phyloP scores from a whole-genome alignment of 2,113 vertebrate genomes.

The Micromys minutus region DNA sequence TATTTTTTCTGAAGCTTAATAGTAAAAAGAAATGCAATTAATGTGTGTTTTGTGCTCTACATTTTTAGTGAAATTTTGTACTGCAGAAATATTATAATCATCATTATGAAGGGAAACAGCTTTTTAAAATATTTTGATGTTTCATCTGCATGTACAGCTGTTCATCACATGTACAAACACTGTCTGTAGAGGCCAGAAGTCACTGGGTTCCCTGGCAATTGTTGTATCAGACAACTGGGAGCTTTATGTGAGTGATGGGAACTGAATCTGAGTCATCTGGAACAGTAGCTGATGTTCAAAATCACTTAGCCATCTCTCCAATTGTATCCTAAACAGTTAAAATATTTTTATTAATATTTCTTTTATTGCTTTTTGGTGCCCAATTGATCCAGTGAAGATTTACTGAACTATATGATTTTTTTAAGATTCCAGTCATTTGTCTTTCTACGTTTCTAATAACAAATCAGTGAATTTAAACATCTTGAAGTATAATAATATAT shows the following conservation, averaged over 20 bases:
- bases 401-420: neutral
- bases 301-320: neutral
- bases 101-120: neutral
- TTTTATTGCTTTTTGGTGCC: neutral
- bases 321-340: neutral
- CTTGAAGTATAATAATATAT: neutral
- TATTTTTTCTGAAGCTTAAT: neutral
- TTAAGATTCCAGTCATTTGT: neutral
- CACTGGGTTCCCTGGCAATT: neutral
- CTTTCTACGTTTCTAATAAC: neutral
- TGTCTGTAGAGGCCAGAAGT: neutral
- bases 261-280: neutral
- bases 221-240: no score
- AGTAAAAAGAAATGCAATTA: neutral
- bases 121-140: neutral
- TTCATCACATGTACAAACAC: accelerated
- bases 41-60: neutral
- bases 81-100: neutral
- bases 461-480: neutral
- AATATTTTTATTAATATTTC: neutral
- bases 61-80: neutral
- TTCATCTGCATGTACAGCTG: neutral
- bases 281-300: neutral
- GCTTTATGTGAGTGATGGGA: neutral
- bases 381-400: neutral